A percentile compares a stretch with the other conserved stretches of the same genome.
phyloP scores from a whole-genome alignment of 2,113 vertebrate genomes.

The Puntigrus tetrazona region DNA sequence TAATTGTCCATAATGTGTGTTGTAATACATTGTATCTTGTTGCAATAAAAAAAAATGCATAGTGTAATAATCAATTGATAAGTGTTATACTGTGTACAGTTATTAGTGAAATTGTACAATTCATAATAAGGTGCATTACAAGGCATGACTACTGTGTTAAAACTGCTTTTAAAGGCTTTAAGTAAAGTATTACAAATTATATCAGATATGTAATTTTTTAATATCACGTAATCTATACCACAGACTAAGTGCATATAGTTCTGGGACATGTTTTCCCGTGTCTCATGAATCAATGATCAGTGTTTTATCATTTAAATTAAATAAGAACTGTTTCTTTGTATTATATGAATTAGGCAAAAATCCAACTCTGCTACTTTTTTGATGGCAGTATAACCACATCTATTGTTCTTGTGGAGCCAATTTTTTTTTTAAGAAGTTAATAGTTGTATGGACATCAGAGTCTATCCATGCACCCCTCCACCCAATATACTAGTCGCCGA shows the following conservation, averaged over 20 bases:
- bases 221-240: neutral
- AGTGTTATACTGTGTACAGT: too few relatives aligned
- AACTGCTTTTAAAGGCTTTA: too few relatives aligned
- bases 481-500: neutral
- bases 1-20: too few relatives aligned
- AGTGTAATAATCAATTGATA: too few relatives aligned
- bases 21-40: too few relatives aligned
- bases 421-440: neutral
- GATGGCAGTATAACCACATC: neutral
- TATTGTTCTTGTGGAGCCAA: neutral
- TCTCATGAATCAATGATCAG: neutral
- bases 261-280: neutral
- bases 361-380: neutral
- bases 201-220: too few relatives aligned
- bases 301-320: neutral
- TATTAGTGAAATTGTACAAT: too few relatives aligned
- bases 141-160: too few relatives aligned
- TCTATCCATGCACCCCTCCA: neutral
- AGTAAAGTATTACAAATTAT: too few relatives aligned
- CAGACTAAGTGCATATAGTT: neutral
- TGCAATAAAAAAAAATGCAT: too few relatives aligned
- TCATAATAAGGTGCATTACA: too few relatives aligned
- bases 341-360: neutral
- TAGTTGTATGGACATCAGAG: neutral
- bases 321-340: neutral